Evolutionary conservation across 1,140 invertebrate species (phyloP), one percentile per base, ranked within the genome.

Genomic region (Bombyx mandarina): DNA sequence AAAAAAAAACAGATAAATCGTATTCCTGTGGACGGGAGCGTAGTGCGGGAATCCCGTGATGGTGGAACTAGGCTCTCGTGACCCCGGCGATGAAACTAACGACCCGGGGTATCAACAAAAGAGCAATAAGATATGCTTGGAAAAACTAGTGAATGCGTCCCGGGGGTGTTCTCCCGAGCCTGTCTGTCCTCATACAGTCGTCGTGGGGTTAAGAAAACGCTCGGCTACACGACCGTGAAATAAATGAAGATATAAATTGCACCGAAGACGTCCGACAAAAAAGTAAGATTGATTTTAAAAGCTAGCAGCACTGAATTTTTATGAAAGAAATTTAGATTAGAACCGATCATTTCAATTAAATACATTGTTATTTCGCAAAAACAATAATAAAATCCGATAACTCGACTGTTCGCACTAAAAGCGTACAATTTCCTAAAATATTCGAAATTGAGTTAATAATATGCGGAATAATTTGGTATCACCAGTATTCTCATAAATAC

Each of bases 71-170:
- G 59, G 22, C 69, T 65, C 64, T 35, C 61, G 64, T 75, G 75
- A 77, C 79, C 76, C 69, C 63, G 73, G 82, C 82, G 85, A 88
- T 87, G 86, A 88, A 88, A 85, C 75, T 87, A 88, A 88, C 85
- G 77, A 79, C 71, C 79, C 76, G 56, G 67, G 80, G 82, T 79
- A 87, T 82, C 82, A 88, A 88, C 86, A 86, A 84, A 88, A 82
- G 85, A 73, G 84, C 84, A 82, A 87, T 88, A 88, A 88, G 85
- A 88, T 88, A 88, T 88, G 83, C 85, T 81, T 70, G 81, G 82
- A 86, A 86, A 82, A 88, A 88, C 83, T 88, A 84, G 83, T 82
- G 79, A 77, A 84, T 79, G 63, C 62, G 65, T 67, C 86, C 79
- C 84, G 7, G 3, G 82, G 76, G 86, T 63, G 61, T 64, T 63